phyloP scores from a whole-genome alignment of 1,140 invertebrate genomes.

The Lepidurus apus region DNA sequence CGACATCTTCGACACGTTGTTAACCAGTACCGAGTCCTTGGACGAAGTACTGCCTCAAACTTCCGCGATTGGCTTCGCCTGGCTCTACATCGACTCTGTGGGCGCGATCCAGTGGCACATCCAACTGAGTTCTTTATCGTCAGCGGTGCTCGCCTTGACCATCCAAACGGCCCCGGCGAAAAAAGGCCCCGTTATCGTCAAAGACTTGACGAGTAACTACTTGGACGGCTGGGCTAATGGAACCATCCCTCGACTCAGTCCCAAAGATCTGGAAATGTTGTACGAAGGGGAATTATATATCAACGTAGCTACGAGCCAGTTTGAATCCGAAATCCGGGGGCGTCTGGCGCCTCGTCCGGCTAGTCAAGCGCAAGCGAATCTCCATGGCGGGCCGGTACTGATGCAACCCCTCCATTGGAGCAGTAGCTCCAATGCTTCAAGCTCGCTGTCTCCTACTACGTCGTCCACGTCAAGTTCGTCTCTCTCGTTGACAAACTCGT shows the following conservation, averaged over 20 bases:
- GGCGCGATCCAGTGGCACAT: slow-evolving; percentile 68
- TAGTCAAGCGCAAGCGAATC: slow-evolving; percentile 64
- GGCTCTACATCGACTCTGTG: slow-evolving; percentile 68
- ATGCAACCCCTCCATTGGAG: slow-evolving; percentile 43
- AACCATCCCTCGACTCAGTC: slow-evolving; percentile 57
- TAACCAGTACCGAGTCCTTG: slow-evolving; percentile 38
- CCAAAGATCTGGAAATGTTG: slow-evolving; percentile 66
- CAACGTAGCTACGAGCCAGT: slow-evolving; percentile 59
- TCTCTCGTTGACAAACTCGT: slow-evolving; percentile 47
- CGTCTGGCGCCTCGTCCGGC: slow-evolving; percentile 60
- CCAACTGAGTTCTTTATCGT: slow-evolving; percentile 55
- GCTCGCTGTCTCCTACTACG: slow-evolving; percentile 32
- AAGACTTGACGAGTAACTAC: slow-evolving; percentile 52
- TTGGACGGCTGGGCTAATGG: slow-evolving; percentile 60
- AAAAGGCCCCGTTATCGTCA: slow-evolving; percentile 32
- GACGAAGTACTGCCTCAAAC: not conserved
- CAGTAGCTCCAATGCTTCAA: not conserved
- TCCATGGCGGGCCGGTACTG: slow-evolving; percentile 48
- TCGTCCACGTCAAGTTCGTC: slow-evolving; percentile 25
- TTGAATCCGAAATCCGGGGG: slow-evolving; percentile 54
- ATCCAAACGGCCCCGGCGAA: slow-evolving; percentile 34
- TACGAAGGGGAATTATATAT: slow-evolving; percentile 71
- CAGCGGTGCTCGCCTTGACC: slow-evolving; percentile 25
- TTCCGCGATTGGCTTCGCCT: slow-evolving; percentile 50
- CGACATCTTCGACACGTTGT: slow-evolving; percentile 64